Conservation (phyloP, 1,140 invertebrate genomes). For the Hyphantria cunea region DNA sequence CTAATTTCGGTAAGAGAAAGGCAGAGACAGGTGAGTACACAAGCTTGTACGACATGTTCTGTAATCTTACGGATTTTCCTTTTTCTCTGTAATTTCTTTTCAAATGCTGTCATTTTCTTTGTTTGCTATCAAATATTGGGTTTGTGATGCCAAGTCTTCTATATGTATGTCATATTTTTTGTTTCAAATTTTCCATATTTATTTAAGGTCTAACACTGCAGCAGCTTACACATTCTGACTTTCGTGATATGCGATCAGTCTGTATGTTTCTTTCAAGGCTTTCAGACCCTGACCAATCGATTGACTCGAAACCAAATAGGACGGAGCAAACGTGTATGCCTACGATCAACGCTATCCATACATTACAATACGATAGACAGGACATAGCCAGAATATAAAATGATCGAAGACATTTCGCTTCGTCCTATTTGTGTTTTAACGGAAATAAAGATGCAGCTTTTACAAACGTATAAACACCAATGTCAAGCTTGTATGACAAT, state of each 20-base stretch:
- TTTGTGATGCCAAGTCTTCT: background rate
- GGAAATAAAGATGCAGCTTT: constrained; percentile 25
- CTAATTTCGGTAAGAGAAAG: constrained; percentile 55
- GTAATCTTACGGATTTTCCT: constrained; percentile 46
- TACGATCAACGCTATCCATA: constrained; percentile 44
- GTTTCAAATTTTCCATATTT: constrained; percentile 6
- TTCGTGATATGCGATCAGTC: background rate
- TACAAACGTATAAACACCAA: constrained; percentile 38
- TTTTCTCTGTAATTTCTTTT: constrained; percentile 49
- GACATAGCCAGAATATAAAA: constrained; percentile 50
- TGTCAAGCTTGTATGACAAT: constrained; percentile 14
- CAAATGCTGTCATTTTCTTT: constrained; percentile 46
- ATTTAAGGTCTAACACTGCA: too few relatives aligned
- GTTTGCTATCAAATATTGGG: background rate
- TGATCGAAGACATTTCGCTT: constrained; percentile 48
- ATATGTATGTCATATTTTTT: background rate
- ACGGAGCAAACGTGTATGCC: constrained; percentile 51
- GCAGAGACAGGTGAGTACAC: constrained; percentile 52
- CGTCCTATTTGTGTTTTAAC: constrained; percentile 39
- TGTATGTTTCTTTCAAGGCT: background rate
- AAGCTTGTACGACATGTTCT: constrained; percentile 54
- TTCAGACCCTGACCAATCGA: background rate
- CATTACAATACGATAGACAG: constrained; percentile 42
- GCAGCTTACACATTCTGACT: background rate
- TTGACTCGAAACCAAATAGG: constrained; percentile 41